Base-by-base conservation (phyloP, 2,888 invertebrate species). In the Amblyjoppa fuscipennis region DNA sequence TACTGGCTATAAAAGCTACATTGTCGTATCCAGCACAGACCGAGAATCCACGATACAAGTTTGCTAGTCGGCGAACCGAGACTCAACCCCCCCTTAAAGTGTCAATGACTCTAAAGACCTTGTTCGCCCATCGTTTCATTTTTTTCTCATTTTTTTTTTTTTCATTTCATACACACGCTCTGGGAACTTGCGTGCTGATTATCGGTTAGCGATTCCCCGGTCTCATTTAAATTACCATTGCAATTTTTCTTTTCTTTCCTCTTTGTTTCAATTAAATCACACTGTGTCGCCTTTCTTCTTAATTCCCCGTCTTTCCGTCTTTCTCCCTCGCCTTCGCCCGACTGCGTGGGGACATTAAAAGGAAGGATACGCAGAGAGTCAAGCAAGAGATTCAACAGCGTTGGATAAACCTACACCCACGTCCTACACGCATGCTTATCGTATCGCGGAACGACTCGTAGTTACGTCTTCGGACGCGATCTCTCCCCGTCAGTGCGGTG, bases 351-450 rank as follows among this genome's bases (percentile, higher is more conserved):
- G 49, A 31, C 49, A 51, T 34, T 45, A 34, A 75, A 64, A 75
- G 64, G 28, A 59, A 59, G 59, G 31, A 28, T 59, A 75, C 34
- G n/a, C 31, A 41, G 64, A 6, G n/a, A 64, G n/a, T 7, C 45
- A 13, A 49, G n/a, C 45, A 45, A n/a, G 16, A 49, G 25, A 49
- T 61, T n/a, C 34, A 7, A 11, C 13, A 9, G 61, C 49, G 2
- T 9, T 11, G 31, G 59, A 41, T 11, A 28, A 64, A 64, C 25
- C 11, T 11, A 28, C 59, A 28, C 25, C 25, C 34, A 28, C 38
- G n/a, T 45, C 75, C 75, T 56, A 73, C 73, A 75, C 75, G 28
- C 20, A 41, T 20, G 11, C 64, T 75, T 75, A 75, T 75, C 75
- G 64, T 34, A 75, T 75, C 75, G 64, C n/a, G 64, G 5, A 59